These are phyloP conservation scores for Ranitomeya variabilis DNA, from an alignment of 2,113 vertebrate species.

Conservation along the genomic window DNA sequence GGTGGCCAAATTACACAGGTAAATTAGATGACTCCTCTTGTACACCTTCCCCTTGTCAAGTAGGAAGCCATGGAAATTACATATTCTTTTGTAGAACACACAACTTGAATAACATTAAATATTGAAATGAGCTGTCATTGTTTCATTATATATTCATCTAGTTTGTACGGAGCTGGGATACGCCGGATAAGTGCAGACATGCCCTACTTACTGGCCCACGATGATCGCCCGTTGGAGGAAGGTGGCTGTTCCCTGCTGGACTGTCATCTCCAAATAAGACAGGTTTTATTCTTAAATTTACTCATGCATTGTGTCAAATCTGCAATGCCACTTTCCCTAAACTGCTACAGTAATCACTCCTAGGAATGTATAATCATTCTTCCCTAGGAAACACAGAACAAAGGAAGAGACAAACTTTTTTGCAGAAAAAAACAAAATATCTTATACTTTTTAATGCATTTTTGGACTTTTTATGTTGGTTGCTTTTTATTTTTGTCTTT, in stretches of 20 bases:
- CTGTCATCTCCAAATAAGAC: neutral
- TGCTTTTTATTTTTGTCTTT: no score
- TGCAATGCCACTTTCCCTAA: conserved; percentile 8
- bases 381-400: neutral
- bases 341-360: neutral
- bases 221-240: neutral
- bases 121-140: conserved; percentile 45
- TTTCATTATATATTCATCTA: conserved; percentile 44
- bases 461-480: no score
- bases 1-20: conserved; percentile 47
- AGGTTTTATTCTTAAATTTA: conserved; percentile 29
- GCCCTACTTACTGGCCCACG: conserved; percentile 35
- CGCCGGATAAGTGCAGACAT: conserved; percentile 21
- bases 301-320: neutral
- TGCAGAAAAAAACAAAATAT: neutral
- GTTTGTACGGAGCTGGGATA: conserved; percentile 29
- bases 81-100: conserved; percentile 35
- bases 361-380: neutral
- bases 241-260: neutral
- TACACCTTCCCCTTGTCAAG: conserved; percentile 39
- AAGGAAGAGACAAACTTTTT: neutral
- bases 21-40: conserved; percentile 48
- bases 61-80: conserved; percentile 38
- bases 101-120: conserved; percentile 46
- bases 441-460: no score